These are phyloP conservation scores for Nothura maculosa DNA, from an alignment of 2,797 vertebrate species.

Conservation along the genomic window DNA sequence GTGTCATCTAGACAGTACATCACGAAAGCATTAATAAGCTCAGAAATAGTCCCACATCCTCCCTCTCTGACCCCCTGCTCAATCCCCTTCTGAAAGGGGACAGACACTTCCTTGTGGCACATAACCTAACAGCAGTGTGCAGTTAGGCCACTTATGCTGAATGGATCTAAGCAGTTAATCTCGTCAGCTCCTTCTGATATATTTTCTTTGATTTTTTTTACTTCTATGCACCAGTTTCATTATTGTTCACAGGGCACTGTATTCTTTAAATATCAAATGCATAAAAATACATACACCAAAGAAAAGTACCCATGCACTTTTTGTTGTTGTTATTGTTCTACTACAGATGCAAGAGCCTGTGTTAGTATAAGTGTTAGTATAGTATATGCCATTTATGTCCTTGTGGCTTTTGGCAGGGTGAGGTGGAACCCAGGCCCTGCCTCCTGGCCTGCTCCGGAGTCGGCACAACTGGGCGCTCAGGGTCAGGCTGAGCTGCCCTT, in stretches of 20 bases:
- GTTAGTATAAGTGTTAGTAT: not conserved
- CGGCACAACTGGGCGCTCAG: not conserved
- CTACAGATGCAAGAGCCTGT: not conserved
- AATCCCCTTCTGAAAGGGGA: not conserved
- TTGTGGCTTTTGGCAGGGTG: not conserved
- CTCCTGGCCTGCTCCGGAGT: not conserved
- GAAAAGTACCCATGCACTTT: not conserved
- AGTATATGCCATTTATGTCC: accelerated
- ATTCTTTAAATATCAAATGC: not conserved
- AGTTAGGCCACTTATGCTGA: not conserved
- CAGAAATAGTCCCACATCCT: not conserved
- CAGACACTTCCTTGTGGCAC: not conserved
- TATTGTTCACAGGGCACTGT: not conserved
- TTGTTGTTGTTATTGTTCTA: not conserved
- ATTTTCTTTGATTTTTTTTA: not conserved
- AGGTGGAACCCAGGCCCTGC: not conserved
- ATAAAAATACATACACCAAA: not conserved
- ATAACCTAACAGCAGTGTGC: not conserved
- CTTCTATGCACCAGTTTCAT: not conserved
- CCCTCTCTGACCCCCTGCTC: not conserved
- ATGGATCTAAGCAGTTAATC: not conserved
- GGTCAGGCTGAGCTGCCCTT: not conserved
- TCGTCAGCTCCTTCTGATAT: not conserved
- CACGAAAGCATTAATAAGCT: not conserved
- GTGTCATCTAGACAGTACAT: not conserved